Evolutionary conservation across 2,888 invertebrate species (phyloP), one percentile per base, ranked within the genome.

Genomic region (Ceratothoa steindachneri): DNA sequence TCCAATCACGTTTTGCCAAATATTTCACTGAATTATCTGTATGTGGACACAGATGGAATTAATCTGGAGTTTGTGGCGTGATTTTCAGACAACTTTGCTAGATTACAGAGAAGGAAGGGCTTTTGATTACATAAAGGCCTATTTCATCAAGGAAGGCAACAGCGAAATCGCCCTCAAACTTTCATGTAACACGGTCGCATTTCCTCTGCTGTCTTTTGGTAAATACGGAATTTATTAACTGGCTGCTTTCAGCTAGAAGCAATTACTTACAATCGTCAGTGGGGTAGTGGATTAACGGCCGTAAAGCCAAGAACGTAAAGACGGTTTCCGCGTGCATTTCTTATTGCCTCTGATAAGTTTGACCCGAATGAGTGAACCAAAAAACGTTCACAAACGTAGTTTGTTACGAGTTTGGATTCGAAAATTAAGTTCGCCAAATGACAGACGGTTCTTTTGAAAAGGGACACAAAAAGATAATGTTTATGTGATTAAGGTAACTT

Each of bases 1-100:
- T 60, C 60, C 60, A 60, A 60, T 60, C 60, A 60, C n/a, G 60
- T 60, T 60, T 60, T 60, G 60, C 60, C 60, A 60, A 60, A 60
- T 60, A 60, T 60, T 60, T 60, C 60, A 60, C 60, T 60, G 60
- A 60, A 60, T 60, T 60, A 60, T 60, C 60, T 60, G 60, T 60
- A 24, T 60, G 60, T 60, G 60, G 60, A 60, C 60, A 60, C 60
- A 60, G 60, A 60, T 60, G 60, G 60, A 60, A 60, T 60, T 60
- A 60, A 60, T 60, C 60, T 60, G 60, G 60, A 60, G 60, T 60
- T 60, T 60, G 60, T 60, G 60, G 60, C 60, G 60, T 60, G 60
- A 60, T 60, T 60, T 60, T 60, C 60, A 60, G 60, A 60, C 60
- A 60, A 60, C 60, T 60, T 60, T 60, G 60, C 60, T 60, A 60